Base-by-base conservation (phyloP, 2,113 vertebrate species). In the Lates calcarifer region DNA sequence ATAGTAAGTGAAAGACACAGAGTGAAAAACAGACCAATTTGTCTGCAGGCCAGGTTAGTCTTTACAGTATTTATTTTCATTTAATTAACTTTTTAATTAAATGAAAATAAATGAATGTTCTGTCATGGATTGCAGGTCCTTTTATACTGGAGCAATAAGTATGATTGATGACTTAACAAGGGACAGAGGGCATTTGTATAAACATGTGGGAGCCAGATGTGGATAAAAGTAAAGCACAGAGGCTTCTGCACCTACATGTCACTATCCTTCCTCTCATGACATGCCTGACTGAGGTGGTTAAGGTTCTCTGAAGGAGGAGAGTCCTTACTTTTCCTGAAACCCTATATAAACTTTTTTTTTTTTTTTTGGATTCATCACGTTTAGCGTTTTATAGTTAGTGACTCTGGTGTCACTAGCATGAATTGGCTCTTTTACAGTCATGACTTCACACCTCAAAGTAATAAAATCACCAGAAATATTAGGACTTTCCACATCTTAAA, bases 131-230 rank as follows among this genome's bases (percentile, higher is more conserved):
- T 66, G 11, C 13, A 26, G 3, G 20, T 17, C 7, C 1, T 57
- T 84, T 70, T 56, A 55, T 49, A 70, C 12, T 5, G 26, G 43
- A 66, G 39, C 68, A 77, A 9, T 29, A 58, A 49, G n/a, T 26
- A n/a, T 83, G 53, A 83, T 76, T 79, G 74, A 84, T 89, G 75
- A 80, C 18, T 57, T 81, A 74, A 81, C 35, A 41, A 55, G 76
- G 24, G 35, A 82, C 22, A 67, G 70, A 41, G 60, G 47, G n/a
- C 37, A 35, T 22, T 28, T 73, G 15, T 56, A 9, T 69, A 7
- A 82, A 80, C 82, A 93, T 80, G 70, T 90, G 89, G 70, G 39
- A 20, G 12, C 75, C 90, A 92, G 81, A 92, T 91, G 88, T 89
- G 55, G 43, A 71, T 47, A 53, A n/a, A n/a, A 49, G 53, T 28